These are phyloP conservation scores for Silurus glanis DNA, from an alignment of 2,113 vertebrate genomes.

Conservation along the genomic window DNA sequence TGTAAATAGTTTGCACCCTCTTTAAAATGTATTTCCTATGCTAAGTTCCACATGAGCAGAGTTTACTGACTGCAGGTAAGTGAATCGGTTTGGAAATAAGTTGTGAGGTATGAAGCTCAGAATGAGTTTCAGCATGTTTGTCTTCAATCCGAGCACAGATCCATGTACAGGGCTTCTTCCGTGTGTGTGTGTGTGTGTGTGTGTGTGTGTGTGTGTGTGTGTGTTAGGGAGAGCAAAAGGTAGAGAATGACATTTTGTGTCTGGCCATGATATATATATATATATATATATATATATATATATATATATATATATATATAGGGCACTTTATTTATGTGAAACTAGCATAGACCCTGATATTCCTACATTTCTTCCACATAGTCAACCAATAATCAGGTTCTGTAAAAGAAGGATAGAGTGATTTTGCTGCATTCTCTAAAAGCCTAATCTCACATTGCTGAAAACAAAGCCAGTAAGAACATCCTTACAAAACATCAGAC, in stretches of 20 bases:
- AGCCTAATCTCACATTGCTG: background rate
- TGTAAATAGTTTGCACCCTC: conserved; percentile 35
- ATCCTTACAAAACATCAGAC: conserved; percentile 18
- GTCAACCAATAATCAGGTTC: conserved; percentile 14
- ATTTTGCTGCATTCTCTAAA: conserved; percentile 8
- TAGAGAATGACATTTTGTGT: conserved; percentile 6
- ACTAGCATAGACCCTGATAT: background rate
- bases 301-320: too few relatives aligned
- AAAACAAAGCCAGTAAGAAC: conserved; percentile 33
- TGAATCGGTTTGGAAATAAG: conserved; percentile 42
- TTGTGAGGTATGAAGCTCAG: conserved; percentile 46
- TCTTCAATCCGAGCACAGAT: conserved; percentile 56
- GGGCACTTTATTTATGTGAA: too few relatives aligned
- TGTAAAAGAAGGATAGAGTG: background rate
- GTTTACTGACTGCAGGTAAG: conserved; percentile 21
- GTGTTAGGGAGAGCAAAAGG: conserved; percentile 4
- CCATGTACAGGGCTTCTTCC: conserved; percentile 33
- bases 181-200: conserved; percentile 26
- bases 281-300: too few relatives aligned
- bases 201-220: background rate
- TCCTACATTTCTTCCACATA: conserved; percentile 8
- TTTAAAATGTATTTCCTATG: conserved; percentile 37
- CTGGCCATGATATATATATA: too few relatives aligned
- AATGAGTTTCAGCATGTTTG: conserved; percentile 64
- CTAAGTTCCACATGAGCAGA: conserved; percentile 24